Evolutionary conservation across 2,797 vertebrate genomes (phyloP).

Genomic region (Hydrophis major): DNA sequence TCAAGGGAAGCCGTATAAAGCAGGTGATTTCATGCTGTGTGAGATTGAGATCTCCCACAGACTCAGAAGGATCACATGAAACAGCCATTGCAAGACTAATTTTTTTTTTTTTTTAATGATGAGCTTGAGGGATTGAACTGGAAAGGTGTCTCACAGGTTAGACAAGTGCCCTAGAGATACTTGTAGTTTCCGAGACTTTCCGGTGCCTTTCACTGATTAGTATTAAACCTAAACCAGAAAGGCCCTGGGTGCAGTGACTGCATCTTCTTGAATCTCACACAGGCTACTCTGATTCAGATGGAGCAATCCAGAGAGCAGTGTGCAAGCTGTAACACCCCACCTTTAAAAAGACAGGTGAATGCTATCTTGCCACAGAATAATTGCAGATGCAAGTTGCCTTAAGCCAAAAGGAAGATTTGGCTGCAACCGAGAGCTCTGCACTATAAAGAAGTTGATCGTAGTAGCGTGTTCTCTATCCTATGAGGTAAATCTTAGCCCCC

Average conservation of each 20-base stretch:
- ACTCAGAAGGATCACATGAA: neutral
- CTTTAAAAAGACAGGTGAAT: neutral
- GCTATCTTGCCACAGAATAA: neutral
- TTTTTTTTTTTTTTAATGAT: neutral
- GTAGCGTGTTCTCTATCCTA: neutral
- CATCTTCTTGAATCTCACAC: neutral
- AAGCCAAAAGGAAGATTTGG: neutral
- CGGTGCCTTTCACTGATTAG: constrained; percentile 7
- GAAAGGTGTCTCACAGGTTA: neutral
- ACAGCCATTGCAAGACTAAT: neutral
- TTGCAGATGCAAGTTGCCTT: neutral
- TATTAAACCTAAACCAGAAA: neutral
- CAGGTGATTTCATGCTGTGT: neutral
- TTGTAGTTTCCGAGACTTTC: neutral
- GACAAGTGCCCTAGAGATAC: neutral
- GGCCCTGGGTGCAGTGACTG: neutral
- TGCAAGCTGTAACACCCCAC: rapidly evolving
- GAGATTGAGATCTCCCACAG: neutral
- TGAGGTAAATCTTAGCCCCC: neutral
- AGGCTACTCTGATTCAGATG: neutral
- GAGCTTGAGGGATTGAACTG: neutral
- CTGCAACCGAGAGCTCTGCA: rapidly evolving
- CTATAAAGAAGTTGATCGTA: neutral
- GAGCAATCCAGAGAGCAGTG: neutral
- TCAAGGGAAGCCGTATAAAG: neutral